A percentile compares a stretch with the other conserved stretches of the same genome.
These are phyloP conservation scores for Phaethon lepturus DNA, from an alignment of 2,113 vertebrate species.

Conservation along the genomic window DNA sequence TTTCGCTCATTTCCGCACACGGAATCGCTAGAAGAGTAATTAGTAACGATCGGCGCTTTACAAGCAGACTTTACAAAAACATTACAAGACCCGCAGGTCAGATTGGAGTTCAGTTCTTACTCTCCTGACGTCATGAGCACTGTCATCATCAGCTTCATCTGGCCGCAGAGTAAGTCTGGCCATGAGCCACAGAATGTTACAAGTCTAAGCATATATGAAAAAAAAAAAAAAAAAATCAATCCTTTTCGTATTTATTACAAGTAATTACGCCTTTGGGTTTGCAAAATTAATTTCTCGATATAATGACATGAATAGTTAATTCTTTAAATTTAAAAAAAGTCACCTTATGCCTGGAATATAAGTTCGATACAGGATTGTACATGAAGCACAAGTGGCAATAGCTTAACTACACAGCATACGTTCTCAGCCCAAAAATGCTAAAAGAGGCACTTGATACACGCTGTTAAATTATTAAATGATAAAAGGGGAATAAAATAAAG, in stretches of 20 bases:
- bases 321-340: background rate
- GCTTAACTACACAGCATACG: background rate
- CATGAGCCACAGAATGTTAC: rapidly evolving
- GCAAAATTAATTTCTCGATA: background rate
- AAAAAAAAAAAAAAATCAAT: background rate
- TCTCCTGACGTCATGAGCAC: background rate
- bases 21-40: background rate
- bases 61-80: background rate
- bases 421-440: background rate
- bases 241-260: background rate
- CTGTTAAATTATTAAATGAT: background rate
- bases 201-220: background rate
- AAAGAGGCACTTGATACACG: rapidly evolving
- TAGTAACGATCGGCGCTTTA: background rate
- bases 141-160: background rate
- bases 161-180: rapidly evolving
- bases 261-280: background rate
- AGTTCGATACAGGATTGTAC: background rate
- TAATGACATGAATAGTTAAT: background rate
- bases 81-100: background rate
- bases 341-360: background rate
- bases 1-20: background rate
- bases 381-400: background rate
- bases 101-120: background rate
- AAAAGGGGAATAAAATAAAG: too few species aligned